Base-by-base conservation (phyloP, 2,113 vertebrate species). In the Ellobius talpinus region DNA sequence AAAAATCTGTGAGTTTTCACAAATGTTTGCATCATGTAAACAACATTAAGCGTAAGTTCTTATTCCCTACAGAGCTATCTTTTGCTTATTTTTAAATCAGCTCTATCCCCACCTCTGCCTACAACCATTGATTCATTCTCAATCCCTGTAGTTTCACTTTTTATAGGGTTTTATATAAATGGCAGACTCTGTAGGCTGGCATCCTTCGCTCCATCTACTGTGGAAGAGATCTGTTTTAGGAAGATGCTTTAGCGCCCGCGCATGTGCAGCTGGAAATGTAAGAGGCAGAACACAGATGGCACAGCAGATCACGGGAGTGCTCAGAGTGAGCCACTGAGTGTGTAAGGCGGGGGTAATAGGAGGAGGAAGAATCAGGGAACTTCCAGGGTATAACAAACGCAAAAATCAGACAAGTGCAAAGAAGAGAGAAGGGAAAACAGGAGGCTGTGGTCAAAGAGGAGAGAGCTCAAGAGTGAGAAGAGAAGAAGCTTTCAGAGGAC, bases 181-280 rank as follows among this genome's bases (percentile, higher is more conserved):
- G 90, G 61, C 42, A 82, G 85, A n/a, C 23, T n/a, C 11, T 24
- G 6, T 93, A 55, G 65, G 47, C 77, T 79, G 63, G 24, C 23
- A 47, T 89, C 50, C 87, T 92, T 81, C 17, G 66, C 45, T 92
- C 79, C 63, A 61, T 77, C 52, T 61, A 24, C 58, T 47, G 31
- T 61, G 39, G 88, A 91, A 58, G 55, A 93, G 45, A 5, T 50
- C 90, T 96, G 39, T 86, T 92, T 89, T 92, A 39, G 72, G 73
- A 89, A 94, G 29, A 81, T 68, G 87, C 50, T 77, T 74, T 39
- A 74, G 19, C 55, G 24, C 65, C 72, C 31, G 0, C 68, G 29
- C 17, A 61, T 31, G 12, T 45, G 78, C 26, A 42, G 33, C 58
- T 87, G 33, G 86, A 66, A 21, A 61, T 66, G 42, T 7, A 14